A percentile compares a stretch with the other conserved stretches of the same genome.
phyloP scores from a whole-genome alignment of 2,797 vertebrate genomes.

The Stomatorhinus walkeri region DNA sequence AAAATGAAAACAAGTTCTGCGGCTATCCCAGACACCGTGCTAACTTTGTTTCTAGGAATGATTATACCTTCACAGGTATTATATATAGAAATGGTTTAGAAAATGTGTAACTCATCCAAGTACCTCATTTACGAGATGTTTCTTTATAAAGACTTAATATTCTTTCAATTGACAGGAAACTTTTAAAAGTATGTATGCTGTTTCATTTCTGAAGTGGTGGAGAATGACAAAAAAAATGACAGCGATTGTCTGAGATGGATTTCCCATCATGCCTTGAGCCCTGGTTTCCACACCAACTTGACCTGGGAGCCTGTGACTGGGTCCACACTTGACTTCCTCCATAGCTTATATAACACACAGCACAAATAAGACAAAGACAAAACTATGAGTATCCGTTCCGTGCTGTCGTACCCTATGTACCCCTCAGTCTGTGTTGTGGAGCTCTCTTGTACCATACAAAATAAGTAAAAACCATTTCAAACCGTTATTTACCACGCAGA shows the following conservation, averaged over 20 bases:
- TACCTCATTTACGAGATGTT: slow-evolving; percentile 34
- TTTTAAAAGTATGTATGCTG: not conserved
- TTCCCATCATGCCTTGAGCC: not conserved
- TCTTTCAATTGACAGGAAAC: not conserved
- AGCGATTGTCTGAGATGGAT: not conserved
- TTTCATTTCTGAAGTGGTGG: not conserved
- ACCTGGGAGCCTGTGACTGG: not conserved
- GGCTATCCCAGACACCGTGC: slow-evolving; percentile 26
- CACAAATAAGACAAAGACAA: slow-evolving; percentile 38
- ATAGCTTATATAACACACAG: slow-evolving; percentile 67
- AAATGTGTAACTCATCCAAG: slow-evolving; percentile 54
- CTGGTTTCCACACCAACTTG: not conserved
- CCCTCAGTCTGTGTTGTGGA: slow-evolving; percentile 42
- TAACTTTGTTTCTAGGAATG: slow-evolving; percentile 44
- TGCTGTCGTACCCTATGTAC: slow-evolving; percentile 33
- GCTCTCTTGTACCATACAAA: slow-evolving; percentile 11
- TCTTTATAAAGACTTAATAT: slow-evolving; percentile 43
- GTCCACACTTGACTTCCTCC: slow-evolving; percentile 31
- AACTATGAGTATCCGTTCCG: slow-evolving; percentile 37
- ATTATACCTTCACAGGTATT: slow-evolving; percentile 26
- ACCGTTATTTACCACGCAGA: not conserved
- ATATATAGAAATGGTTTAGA: slow-evolving; percentile 48
- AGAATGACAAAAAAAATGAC: not conserved
- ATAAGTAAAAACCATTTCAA: not conserved
- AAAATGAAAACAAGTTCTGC: not conserved